These are phyloP conservation scores for Oncorhynchus gorbuscha DNA, from an alignment of 2,113 vertebrate genomes.

Conservation along the genomic window DNA sequence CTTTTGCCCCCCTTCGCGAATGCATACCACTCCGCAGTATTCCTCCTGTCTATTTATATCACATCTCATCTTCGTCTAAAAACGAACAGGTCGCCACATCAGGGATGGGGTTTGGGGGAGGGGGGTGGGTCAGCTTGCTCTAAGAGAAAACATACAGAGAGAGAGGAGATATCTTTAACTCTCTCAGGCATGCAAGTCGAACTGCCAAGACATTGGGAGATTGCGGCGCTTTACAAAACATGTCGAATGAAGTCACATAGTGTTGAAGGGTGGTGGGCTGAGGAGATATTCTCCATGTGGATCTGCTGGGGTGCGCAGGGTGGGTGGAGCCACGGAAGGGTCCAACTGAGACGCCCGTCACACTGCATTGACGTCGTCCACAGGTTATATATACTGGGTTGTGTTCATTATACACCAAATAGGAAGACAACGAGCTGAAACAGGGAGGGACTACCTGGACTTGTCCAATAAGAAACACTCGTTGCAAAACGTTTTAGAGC, in stretches of 20 bases:
- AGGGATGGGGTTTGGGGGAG: slow-evolving; percentile 16
- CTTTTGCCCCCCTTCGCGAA: slow-evolving; percentile 14
- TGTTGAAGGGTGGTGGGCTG: slow-evolving; percentile 21
- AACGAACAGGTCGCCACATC: slow-evolving; percentile 30
- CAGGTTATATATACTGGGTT: too few species aligned
- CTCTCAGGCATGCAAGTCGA: slow-evolving; percentile 44
- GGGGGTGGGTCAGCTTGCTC: slow-evolving; percentile 24
- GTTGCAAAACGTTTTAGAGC: too few species aligned
- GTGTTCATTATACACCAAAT: too few species aligned
- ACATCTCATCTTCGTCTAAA: slow-evolving; percentile 37
- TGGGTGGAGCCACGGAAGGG: too few species aligned
- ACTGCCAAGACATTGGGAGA: slow-evolving; percentile 47
- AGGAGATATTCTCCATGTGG: slow-evolving; percentile 53
- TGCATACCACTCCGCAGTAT: slow-evolving; percentile 16
- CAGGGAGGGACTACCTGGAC: too few species aligned
- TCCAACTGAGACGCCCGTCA: slow-evolving; percentile 49
- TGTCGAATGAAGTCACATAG: slow-evolving; percentile 59
- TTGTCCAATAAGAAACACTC: too few species aligned
- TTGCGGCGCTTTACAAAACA: slow-evolving; percentile 63
- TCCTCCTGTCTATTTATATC: slow-evolving; percentile 54
- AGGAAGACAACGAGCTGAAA: too few species aligned
- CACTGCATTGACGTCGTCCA: too few species aligned
- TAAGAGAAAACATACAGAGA: slow-evolving; percentile 57
- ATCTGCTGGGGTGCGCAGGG: slow-evolving; percentile 28
- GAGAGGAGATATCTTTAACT: slow-evolving; percentile 46